These are phyloP conservation scores for Morpho achilles DNA, from an alignment of 2,888 invertebrate genomes.

Conservation along the genomic window DNA sequence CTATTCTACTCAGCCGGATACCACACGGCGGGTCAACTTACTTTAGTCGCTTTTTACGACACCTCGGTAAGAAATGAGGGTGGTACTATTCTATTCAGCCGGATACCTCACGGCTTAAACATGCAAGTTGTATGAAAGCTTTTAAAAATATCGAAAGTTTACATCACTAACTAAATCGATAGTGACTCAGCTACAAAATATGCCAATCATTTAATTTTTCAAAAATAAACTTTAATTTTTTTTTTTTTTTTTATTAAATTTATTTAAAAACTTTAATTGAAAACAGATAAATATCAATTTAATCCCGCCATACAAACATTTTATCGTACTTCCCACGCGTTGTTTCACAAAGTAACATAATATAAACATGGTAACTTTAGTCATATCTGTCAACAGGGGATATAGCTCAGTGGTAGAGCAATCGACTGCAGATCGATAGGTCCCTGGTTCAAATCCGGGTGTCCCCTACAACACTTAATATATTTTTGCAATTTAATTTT, in stretches of 20 bases:
- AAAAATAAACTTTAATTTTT: neutral
- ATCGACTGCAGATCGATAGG: conserved; percentile 77
- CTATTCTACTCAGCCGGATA: too few relatives aligned
- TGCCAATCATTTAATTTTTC: neutral
- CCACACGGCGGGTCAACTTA: too few relatives aligned
- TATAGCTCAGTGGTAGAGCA: conserved; percentile 31
- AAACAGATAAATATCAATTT: neutral
- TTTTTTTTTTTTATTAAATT: too few relatives aligned
- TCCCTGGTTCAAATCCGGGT: conserved; percentile 74
- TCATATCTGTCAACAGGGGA: neutral
- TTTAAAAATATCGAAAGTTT: too few relatives aligned
- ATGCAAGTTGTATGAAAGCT: too few relatives aligned
- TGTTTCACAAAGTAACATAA: conserved; percentile 1
- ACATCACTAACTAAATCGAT: too few relatives aligned
- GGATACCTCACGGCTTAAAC: too few relatives aligned
- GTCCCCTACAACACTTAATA: conserved; percentile 45
- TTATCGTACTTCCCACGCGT: conserved; percentile 2
- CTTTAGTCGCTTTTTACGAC: too few relatives aligned
- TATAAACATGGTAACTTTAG: neutral
- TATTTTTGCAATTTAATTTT: too few relatives aligned
- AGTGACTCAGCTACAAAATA: too few relatives aligned
- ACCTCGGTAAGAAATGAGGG: too few relatives aligned
- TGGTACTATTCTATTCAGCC: too few relatives aligned
- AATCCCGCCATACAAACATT: neutral
- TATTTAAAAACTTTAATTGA: neutral